Evolutionary conservation across 2,113 vertebrate species (phyloP), one percentile per base, ranked within the genome.

Genomic region (Brachyhypopomus gauderio): DNA sequence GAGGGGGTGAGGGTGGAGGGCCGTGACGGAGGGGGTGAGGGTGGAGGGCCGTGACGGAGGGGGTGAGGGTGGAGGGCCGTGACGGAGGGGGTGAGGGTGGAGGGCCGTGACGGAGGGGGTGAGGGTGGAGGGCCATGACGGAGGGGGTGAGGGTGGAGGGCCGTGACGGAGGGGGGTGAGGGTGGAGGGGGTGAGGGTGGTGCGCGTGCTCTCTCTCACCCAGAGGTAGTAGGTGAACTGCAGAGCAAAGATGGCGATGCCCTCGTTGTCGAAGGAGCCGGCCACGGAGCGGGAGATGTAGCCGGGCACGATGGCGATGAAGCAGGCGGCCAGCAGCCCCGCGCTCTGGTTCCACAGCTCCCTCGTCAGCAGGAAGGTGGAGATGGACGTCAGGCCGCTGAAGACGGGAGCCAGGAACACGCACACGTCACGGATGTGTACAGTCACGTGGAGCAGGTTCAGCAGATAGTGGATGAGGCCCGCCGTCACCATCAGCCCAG

Each of bases 211-310:
- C 8, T 22, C 72, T 93, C 95, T 95, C 91, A 99, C 98, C 98
- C 98, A 99, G 86, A 99, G 95, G 90, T 98, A 99, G 93, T 99
- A 99, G 77, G 98, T 99, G 93, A 99, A 98, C 89, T 99, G 98
- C 90, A 99, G 95, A 86, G 98, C 97, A 89, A 99, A 99, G 93
- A 99, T 99, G 88, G 98, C 98, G 83, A 99, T 99, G 92, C 98
- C 97, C 93, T 99, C 98, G 64, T 99, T 99, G 94, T 99, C 98
- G 85, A 99, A 99, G 2, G 98, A 99, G 84, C 98, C 97, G 12
- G 98, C 98, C 63, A 99, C 98, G 0, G 98, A 99, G 87, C 97
- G 95, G 74, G 98, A 99, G 94, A 99, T 99, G 85, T 99, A 99
- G 74, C 97, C 97, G 23, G 97, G 98, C 38, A 99, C 98, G 83